These are phyloP conservation scores for Neoarius graeffei DNA, from an alignment of 2,113 vertebrate species.

Conservation along the genomic window DNA sequence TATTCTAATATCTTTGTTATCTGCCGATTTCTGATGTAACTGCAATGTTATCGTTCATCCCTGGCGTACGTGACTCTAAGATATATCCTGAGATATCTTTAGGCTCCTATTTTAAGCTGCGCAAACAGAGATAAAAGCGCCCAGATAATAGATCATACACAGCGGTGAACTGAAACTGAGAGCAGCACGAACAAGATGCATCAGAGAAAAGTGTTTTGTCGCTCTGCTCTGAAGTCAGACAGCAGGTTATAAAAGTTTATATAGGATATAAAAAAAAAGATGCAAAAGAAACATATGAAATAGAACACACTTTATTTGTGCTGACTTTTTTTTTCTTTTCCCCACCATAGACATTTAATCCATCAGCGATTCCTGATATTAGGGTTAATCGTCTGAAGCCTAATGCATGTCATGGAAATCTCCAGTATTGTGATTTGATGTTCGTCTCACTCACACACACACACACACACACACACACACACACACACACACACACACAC, in stretches of 20 bases:
- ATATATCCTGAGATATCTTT: background rate
- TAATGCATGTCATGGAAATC: background rate
- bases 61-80: background rate
- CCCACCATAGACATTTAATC: background rate
- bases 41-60: background rate
- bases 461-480: too few species aligned
- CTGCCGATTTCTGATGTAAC: background rate
- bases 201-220: background rate
- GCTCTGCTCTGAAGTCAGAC: background rate
- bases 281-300: background rate
- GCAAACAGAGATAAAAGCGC: background rate
- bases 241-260: background rate
- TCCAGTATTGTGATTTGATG: background rate
- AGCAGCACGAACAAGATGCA: background rate
- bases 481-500: too few species aligned
- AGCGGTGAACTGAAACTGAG: background rate
- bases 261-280: background rate
- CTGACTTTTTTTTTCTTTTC: background rate
- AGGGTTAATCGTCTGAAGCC: background rate
- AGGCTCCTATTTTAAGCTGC: background rate
- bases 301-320: background rate
- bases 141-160: background rate
- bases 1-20: background rate
- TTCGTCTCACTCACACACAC: background rate
- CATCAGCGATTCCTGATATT: background rate